phyloP scores from a whole-genome alignment of 2,113 vertebrate genomes.

The Pituophis catenifer region DNA sequence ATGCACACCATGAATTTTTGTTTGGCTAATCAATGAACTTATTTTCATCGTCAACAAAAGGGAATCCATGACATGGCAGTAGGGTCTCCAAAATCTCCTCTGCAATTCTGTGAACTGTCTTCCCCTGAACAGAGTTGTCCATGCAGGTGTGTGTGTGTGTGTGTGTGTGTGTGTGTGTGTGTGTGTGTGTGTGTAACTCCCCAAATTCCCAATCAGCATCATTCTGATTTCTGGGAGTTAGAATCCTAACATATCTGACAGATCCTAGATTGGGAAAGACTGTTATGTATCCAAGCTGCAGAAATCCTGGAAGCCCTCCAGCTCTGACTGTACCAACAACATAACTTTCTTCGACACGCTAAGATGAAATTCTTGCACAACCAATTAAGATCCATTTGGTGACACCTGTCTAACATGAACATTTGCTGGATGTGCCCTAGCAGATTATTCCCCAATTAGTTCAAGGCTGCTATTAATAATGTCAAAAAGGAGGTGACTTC shows the following conservation, averaged over 20 bases:
- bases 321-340: not conserved
- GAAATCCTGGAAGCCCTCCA: not conserved
- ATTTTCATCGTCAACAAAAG: not conserved
- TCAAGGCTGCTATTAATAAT: not conserved
- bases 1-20: not conserved
- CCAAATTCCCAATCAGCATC: not conserved
- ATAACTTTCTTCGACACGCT: not conserved
- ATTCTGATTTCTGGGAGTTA: not conserved
- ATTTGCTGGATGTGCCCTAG: not conserved
- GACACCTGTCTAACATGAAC: not conserved
- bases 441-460: not conserved
- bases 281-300: not conserved
- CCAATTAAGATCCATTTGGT: not conserved
- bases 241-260: not conserved
- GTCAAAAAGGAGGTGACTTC: not conserved
- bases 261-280: not conserved
- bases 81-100: not conserved
- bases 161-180: no score
- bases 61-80: not conserved
- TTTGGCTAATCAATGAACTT: not conserved
- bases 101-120: not conserved
- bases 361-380: not conserved
- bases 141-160: not conserved
- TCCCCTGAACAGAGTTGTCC: not conserved
- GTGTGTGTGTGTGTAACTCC: not conserved